A percentile compares a stretch with the other conserved stretches of the same genome.
Evolutionary conservation across 2,888 invertebrate genomes (phyloP).

Genomic region (Ommatoiulus sabulosus): DNA sequence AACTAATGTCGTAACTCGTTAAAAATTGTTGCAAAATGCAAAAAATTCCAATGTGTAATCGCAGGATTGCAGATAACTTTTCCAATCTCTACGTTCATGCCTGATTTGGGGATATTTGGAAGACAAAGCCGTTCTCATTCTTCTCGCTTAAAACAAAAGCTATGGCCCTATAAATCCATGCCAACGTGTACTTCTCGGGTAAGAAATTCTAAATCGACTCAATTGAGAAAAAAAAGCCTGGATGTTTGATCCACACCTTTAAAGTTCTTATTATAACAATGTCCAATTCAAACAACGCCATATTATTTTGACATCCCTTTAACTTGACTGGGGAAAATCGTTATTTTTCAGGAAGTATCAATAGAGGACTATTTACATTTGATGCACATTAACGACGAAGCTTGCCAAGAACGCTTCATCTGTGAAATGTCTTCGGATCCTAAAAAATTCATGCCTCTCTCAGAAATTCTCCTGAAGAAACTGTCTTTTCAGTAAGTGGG

Average conservation of each 20-base stretch:
- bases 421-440: slow-evolving; percentile 58
- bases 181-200: background rate
- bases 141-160: background rate
- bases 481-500: background rate
- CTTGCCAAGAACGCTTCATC: slow-evolving; percentile 57
- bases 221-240: background rate
- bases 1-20: too few relatives aligned
- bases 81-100: slow-evolving; percentile 33
- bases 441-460: slow-evolving; percentile 55
- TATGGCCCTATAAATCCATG: background rate
- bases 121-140: background rate
- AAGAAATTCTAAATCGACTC: background rate
- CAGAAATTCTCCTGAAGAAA: slow-evolving; percentile 56
- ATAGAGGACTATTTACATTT: slow-evolving; percentile 57
- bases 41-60: background rate
- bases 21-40: background rate
- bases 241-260: background rate
- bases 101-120: slow-evolving; percentile 25
- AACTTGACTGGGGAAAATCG: too few relatives aligned
- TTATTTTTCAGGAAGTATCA: background rate
- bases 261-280: too few relatives aligned
- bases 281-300: too few relatives aligned
- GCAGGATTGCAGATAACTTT: slow-evolving; percentile 33
- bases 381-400: slow-evolving; percentile 54
- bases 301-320: background rate